phyloP scores from a whole-genome alignment of 1,140 invertebrate species.

The Bombus soroeensis region DNA sequence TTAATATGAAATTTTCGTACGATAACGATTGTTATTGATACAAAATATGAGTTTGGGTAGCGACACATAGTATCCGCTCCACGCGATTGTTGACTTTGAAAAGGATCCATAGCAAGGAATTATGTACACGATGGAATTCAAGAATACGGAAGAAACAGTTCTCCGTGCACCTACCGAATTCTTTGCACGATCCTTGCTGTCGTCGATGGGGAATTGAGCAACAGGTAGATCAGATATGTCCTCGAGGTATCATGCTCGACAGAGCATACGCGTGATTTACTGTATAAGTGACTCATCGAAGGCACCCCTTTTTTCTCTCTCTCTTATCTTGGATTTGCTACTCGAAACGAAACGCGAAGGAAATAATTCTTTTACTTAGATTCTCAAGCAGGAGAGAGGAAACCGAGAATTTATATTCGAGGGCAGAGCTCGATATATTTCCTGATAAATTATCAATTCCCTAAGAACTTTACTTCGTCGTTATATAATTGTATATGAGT shows the following conservation, averaged over 20 bases:
- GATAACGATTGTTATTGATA: not conserved
- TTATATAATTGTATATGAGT: not conserved
- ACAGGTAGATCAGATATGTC: slow-evolving; percentile 77
- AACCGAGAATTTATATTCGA: slow-evolving; percentile 32
- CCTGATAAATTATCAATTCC: slow-evolving; percentile 26
- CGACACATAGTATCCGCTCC: not conserved
- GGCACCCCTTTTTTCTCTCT: slow-evolving; percentile 63
- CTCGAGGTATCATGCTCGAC: slow-evolving; percentile 70
- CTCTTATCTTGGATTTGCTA: slow-evolving; percentile 23
- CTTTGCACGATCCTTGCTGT: slow-evolving; percentile 64
- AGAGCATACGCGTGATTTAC: slow-evolving; percentile 69
- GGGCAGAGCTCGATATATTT: slow-evolving; percentile 5
- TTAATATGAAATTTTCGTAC: not conserved
- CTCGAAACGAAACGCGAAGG: slow-evolving; percentile 29
- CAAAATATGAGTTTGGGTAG: not conserved
- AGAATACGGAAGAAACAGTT: slow-evolving; percentile 16
- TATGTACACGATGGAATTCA: slow-evolving; percentile 18
- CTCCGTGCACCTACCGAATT: slow-evolving; percentile 58
- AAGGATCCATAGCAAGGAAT: not conserved
- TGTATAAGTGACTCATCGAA: slow-evolving; percentile 74
- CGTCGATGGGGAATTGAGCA: slow-evolving; percentile 72
- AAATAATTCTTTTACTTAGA: slow-evolving; percentile 42
- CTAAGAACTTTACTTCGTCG: not conserved
- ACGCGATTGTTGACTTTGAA: not conserved
- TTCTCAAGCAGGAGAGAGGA: not conserved